Evolutionary conservation across 2,888 invertebrate genomes (phyloP).

Genomic region (Ferrisia virgata): DNA sequence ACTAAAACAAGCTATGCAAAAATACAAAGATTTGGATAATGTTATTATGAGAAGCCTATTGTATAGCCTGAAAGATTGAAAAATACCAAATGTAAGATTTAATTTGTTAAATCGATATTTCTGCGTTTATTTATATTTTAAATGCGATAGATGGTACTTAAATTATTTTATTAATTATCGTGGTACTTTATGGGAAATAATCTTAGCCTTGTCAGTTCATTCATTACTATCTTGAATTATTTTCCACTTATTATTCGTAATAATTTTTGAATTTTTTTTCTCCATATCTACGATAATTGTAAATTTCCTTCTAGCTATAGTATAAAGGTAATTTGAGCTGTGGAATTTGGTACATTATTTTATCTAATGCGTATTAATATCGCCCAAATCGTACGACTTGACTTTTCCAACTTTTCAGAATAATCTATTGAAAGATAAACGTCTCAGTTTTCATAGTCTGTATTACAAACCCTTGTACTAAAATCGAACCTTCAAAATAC

Average conservation of each 20-base stretch:
- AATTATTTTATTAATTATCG: too few species aligned
- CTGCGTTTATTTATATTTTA: too few species aligned
- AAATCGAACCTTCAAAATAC: background rate
- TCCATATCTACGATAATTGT: background rate
- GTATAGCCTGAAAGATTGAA: too few species aligned
- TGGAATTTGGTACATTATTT: background rate
- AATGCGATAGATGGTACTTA: too few species aligned
- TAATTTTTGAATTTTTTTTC: background rate
- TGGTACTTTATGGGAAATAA: background rate
- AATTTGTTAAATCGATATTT: too few species aligned
- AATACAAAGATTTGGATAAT: too few species aligned
- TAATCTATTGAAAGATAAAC: background rate
- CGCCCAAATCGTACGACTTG: background rate
- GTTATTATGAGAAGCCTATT: too few species aligned
- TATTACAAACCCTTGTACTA: background rate
- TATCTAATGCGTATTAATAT: background rate
- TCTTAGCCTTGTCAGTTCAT: background rate
- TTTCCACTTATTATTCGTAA: background rate
- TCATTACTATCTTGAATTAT: background rate
- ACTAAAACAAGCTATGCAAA: too few species aligned
- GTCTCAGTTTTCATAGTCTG: background rate
- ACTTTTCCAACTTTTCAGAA: background rate
- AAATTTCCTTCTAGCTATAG: background rate
- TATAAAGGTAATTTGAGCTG: background rate
- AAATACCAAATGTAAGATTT: too few species aligned